Conservation (phyloP, 2,797 vertebrate species). For the Semaprochilodus insignis region DNA sequence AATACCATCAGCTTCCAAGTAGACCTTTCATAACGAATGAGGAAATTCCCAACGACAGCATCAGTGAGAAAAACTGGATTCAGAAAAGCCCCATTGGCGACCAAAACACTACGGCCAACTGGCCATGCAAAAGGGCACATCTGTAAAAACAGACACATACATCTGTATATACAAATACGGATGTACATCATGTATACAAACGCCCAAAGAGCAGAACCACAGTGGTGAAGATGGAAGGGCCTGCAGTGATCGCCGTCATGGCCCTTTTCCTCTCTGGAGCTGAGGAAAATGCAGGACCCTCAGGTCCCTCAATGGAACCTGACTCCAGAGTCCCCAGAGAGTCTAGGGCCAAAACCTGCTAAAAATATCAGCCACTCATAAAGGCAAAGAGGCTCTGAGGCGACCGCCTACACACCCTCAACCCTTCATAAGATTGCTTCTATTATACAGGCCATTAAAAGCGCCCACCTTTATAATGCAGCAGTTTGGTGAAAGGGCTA, state of each 20-base stretch:
- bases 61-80: background rate
- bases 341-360: conserved; percentile 54
- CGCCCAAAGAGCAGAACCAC: background rate
- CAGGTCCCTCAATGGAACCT: conserved; percentile 34
- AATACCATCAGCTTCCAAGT: too few species aligned
- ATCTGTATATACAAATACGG: background rate
- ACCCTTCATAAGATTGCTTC: background rate
- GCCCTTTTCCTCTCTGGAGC: background rate
- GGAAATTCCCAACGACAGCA: background rate
- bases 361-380: conserved; percentile 67
- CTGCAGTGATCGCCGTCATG: conserved; percentile 15
- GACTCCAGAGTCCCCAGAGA: conserved; percentile 50
- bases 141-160: background rate
- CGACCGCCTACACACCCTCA: background rate
- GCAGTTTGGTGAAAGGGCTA: too few species aligned
- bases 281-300: conserved; percentile 21
- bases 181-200: background rate
- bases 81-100: too few species aligned
- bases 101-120: background rate
- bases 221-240: conserved; percentile 5
- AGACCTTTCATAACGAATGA: too few species aligned
- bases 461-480: background rate
- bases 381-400: conserved; percentile 13
- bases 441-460: background rate
- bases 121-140: background rate